These are phyloP conservation scores for Oryzias sinensis DNA, from an alignment of 2,797 vertebrate species.

Conservation along the genomic window DNA sequence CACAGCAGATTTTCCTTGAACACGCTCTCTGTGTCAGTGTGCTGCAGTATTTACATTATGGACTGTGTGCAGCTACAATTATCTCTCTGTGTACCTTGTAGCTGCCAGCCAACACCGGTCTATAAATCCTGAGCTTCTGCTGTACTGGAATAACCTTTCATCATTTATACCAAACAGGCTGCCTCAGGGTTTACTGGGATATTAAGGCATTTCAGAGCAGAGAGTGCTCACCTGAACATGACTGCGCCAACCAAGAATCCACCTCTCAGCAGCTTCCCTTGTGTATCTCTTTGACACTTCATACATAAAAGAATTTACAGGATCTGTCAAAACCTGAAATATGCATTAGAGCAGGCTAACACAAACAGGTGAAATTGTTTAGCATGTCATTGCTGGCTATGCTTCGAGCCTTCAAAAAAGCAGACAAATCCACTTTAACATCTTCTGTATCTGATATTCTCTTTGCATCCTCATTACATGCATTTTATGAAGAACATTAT, in stretches of 20 bases:
- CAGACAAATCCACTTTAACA: too few species aligned
- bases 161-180: constrained; percentile 39
- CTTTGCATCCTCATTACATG: too few species aligned
- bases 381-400: too few species aligned
- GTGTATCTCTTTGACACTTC: constrained; percentile 3
- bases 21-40: not conserved
- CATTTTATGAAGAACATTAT: too few species aligned
- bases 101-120: constrained; percentile 32
- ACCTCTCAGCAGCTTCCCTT: constrained; percentile 11
- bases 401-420: too few species aligned
- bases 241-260: constrained; percentile 16
- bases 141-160: constrained; percentile 43
- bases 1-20: constrained; percentile 4
- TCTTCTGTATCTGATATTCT: too few species aligned
- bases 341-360: not conserved
- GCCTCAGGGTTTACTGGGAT: constrained; percentile 19
- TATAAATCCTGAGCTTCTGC: constrained; percentile 29
- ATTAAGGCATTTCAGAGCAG: constrained; percentile 26
- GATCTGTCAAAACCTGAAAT: not conserved
- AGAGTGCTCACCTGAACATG: constrained; percentile 6
- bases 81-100: constrained; percentile 33
- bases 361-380: not conserved
- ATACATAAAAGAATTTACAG: constrained; percentile 1
- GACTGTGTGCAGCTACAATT: constrained; percentile 25
- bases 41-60: constrained; percentile 21